Evolutionary conservation across 2,797 vertebrate species (phyloP), one percentile per base, ranked within the genome.

Genomic region (Pitangus sulphuratus): DNA sequence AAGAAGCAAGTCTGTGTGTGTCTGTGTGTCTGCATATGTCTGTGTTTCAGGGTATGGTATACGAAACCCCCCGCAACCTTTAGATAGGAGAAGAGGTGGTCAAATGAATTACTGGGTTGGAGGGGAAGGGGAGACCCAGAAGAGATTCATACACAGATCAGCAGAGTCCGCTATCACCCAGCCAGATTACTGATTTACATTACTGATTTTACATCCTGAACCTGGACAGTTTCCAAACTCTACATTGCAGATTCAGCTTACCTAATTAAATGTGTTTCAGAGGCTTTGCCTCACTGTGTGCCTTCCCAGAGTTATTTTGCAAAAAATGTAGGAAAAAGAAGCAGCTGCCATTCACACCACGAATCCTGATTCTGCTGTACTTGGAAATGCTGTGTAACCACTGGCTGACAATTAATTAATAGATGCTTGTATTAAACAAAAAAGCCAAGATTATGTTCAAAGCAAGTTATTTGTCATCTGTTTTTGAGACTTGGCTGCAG

Each of bases 251-350:
- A 86, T 93, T 91, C 87, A 93, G 84, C 53, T 87, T 89, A 61
- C 88, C 87, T 95, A 95, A 93, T 85, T 85, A 92, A 89, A 71
- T 56, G 84, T 50, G 39, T 93, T 94, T 92, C 89, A 81, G 76
- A 93, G 61, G 82, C 82, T 88, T 87, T 87, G 61, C 69, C 84
- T 70, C 45, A 47, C 71, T 57, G 51, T 40, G 19, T 57, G 86
- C 64, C 45, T 95, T 57, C 84, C 50, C 26, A 68, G 82, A 77
- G 78, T 58, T 72, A 81, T 87, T 94, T 78, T 89, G 58, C 39
- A 81, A 84, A 92, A 93, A 89, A 54, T 20, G 25, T 44, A 48
- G 35, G 45, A 80, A 91, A 76, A 94, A 64, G 26, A 42, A 28
- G 57, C 40, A 54, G 72, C 53, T 81, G 31, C 35, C 26, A 15